Percentiles rank a stretch among this genome's conserved stretches.
Evolutionary conservation across 2,888 invertebrate species (phyloP).

Genomic region (Hyppa rectilinea): DNA sequence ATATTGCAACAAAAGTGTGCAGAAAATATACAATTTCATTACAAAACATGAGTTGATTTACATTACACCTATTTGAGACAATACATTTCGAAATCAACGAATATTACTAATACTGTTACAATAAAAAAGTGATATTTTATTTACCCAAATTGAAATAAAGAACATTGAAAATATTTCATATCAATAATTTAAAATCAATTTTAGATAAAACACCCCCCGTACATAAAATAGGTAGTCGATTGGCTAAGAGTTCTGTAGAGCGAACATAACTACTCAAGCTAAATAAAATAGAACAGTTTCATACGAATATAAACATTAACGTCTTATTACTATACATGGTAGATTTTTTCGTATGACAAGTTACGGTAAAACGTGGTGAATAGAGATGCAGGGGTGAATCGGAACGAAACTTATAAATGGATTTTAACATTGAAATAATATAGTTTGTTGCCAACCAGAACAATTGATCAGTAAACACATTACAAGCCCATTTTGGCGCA

Average conservation of each 20-base stretch:
- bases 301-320: not conserved
- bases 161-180: conserved; percentile 25
- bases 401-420: too few species aligned
- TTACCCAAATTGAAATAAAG: conserved; percentile 45
- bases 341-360: not conserved
- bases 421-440: too few species aligned
- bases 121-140: conserved; percentile 46
- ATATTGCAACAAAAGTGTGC: conserved; percentile 54
- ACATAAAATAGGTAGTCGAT: not conserved
- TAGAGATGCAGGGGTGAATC: too few species aligned
- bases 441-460: too few species aligned
- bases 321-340: too few species aligned
- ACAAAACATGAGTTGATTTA: conserved; percentile 48
- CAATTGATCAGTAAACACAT: too few species aligned
- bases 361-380: too few species aligned
- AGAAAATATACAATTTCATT: conserved; percentile 59
- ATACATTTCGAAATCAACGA: conserved; percentile 44
- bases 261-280: not conserved
- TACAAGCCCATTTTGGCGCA: too few species aligned
- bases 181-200: conserved; percentile 36
- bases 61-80: conserved; percentile 48
- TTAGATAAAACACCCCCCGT: conserved; percentile 10
- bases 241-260: not conserved
- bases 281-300: not conserved
- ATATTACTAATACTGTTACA: conserved; percentile 43